A percentile compares a stretch with the other conserved stretches of the same genome.
phyloP scores from a whole-genome alignment of 2,797 vertebrate genomes.

The Chiroxiphia lanceolata region DNA sequence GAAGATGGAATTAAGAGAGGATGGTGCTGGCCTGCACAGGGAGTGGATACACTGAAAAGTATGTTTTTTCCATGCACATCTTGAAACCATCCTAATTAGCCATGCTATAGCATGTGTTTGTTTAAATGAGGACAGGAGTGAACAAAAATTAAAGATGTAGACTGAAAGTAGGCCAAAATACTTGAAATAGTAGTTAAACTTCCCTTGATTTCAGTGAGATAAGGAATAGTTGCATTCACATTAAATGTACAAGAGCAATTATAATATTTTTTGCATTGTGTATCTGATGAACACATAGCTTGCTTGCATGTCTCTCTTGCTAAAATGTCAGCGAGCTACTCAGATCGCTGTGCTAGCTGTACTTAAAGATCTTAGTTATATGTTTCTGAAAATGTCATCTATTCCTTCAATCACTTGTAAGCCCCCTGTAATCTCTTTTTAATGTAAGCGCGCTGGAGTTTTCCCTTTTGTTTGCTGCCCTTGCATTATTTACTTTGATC shows the following conservation, averaged over 20 bases:
- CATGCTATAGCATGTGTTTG: slow-evolving; percentile 14
- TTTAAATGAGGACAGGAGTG: slow-evolving; percentile 5
- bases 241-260: not conserved
- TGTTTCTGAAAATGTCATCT: slow-evolving; percentile 79
- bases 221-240: not conserved
- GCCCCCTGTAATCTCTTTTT: slow-evolving; percentile 81
- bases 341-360: slow-evolving; percentile 59
- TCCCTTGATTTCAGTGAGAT: not conserved
- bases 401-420: slow-evolving; percentile 80
- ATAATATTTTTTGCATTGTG: not conserved
- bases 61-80: not conserved
- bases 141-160: not conserved
- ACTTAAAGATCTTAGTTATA: slow-evolving; percentile 75
- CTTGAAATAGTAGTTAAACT: slow-evolving; percentile 14
- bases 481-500: slow-evolving; percentile 85
- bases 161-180: slow-evolving; percentile 5
- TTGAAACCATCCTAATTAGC: slow-evolving; percentile 17
- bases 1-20: not conserved
- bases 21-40: not conserved
- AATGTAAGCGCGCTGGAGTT: slow-evolving; percentile 78
- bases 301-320: slow-evolving; percentile 46
- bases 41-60: not conserved
- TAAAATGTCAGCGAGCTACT: slow-evolving; percentile 37
- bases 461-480: slow-evolving; percentile 80
- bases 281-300: slow-evolving; percentile 23